phyloP scores from a whole-genome alignment of 2,888 invertebrate genomes.

The Esperia sulphurella region DNA sequence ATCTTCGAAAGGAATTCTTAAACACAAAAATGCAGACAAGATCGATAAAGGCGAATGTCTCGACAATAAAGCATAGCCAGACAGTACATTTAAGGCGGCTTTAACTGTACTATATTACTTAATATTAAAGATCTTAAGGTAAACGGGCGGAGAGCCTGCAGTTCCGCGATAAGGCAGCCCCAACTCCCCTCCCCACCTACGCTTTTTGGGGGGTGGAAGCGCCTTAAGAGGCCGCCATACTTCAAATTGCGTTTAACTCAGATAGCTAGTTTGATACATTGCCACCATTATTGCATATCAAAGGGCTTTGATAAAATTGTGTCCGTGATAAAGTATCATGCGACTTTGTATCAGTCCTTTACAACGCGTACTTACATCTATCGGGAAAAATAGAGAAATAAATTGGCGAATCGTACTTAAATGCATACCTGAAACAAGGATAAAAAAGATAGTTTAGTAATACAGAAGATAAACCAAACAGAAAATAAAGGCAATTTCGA shows the following conservation, averaged over 20 bases:
- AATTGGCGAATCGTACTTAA: conserved; percentile 22
- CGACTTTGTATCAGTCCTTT: conserved; percentile 14
- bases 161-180: conserved; percentile 72
- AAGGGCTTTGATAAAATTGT: conserved; percentile 63
- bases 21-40: neutral
- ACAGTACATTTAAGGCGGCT: conserved; percentile 55
- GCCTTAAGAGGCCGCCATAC: conserved; percentile 73
- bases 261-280: conserved; percentile 77
- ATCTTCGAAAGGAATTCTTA: neutral
- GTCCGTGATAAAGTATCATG: conserved; percentile 35
- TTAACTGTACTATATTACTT: conserved; percentile 75
- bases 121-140: conserved; percentile 79
- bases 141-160: conserved; percentile 75
- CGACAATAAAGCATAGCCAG: conserved; percentile 48
- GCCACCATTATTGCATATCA: conserved; percentile 75
- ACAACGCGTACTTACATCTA: conserved; percentile 24
- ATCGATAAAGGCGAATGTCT: conserved; percentile 7
- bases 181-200: conserved; percentile 34
- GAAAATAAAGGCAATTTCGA: too few relatives aligned
- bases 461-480: too few relatives aligned
- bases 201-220: conserved; percentile 58
- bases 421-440: conserved; percentile 46
- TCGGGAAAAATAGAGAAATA: conserved; percentile 7
- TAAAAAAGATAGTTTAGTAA: conserved; percentile 7
- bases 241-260: conserved; percentile 77